A percentile compares a stretch with the other conserved stretches of the same genome.
phyloP scores from a whole-genome alignment of 2,797 vertebrate genomes.

The Tympanoctomys barrerae region DNA sequence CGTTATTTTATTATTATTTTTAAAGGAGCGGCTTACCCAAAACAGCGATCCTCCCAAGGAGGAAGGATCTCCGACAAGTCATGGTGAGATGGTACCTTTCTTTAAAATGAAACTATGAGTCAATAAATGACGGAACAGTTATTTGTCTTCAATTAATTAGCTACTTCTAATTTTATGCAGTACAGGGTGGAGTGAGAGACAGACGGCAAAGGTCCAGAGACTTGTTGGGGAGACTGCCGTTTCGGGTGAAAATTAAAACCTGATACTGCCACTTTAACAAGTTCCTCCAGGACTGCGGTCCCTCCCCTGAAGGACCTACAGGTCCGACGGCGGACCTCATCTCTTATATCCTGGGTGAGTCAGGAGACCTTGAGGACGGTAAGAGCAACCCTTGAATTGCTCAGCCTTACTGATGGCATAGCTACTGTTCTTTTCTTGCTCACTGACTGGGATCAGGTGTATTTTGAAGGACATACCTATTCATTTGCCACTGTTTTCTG shows the following conservation, averaged over 20 bases:
- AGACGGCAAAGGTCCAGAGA: neutral
- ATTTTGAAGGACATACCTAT: neutral
- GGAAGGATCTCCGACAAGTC: slow-evolving; percentile 35
- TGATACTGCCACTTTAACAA: neutral
- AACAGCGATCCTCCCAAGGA: slow-evolving; percentile 63
- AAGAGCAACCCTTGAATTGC: neutral
- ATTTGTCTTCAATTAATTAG: slow-evolving; percentile 35
- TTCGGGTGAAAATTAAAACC: slow-evolving; percentile 3
- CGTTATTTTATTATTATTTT: slow-evolving; percentile 79
- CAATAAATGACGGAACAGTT: neutral
- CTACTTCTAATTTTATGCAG: neutral
- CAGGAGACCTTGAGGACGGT: neutral
- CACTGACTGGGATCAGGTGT: neutral
- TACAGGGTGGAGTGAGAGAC: neutral
- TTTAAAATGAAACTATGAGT: slow-evolving; percentile 32
- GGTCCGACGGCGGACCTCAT: neutral
- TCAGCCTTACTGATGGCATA: neutral
- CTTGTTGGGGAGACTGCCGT: neutral
- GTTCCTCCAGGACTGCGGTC: neutral
- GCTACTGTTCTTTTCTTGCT: neutral
- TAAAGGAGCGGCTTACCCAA: slow-evolving; percentile 65
- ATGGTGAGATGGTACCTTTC: neutral
- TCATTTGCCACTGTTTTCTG: neutral
- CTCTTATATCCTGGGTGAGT: neutral
- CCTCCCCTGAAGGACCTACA: too few relatives aligned